A percentile compares a stretch with the other conserved stretches of the same genome.
Conservation (phyloP, 2,888 invertebrate species). For the Cataglyphis altisquamis region DNA sequence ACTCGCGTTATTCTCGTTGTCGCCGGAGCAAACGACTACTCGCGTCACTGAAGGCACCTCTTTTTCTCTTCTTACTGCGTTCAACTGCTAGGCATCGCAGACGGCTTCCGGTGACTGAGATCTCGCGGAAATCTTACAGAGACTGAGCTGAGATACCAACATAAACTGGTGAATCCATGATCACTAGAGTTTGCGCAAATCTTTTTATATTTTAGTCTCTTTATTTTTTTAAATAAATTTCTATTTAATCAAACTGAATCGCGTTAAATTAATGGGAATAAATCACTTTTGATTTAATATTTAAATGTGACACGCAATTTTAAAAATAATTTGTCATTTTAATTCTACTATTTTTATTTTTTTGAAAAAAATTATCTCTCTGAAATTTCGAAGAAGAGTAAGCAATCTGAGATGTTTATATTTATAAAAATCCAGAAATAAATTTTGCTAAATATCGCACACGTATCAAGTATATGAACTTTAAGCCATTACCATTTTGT, state of each 20-base stretch:
- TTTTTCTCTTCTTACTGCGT: constrained; percentile 34
- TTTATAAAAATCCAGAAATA: background rate
- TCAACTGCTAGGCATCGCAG: constrained; percentile 6
- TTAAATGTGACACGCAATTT: background rate
- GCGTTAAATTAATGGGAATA: background rate
- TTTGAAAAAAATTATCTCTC: background rate
- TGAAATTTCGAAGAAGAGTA: background rate
- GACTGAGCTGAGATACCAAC: constrained; percentile 10
- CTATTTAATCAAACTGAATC: background rate
- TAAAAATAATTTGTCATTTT: background rate
- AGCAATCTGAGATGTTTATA: background rate
- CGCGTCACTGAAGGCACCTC: constrained; percentile 63
- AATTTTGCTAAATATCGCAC: background rate
- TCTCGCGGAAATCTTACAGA: constrained; percentile 66
- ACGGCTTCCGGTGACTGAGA: constrained; percentile 33
- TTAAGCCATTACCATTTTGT: background rate
- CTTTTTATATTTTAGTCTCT: background rate
- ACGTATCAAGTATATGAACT: background rate
- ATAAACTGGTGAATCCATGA: constrained; percentile 16
- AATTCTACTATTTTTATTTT: background rate
- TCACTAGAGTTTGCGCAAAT: background rate
- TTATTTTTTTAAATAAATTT: background rate
- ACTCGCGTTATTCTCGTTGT: constrained; percentile 65
- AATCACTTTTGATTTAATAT: background rate
- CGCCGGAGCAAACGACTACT: constrained; percentile 67